Percentiles rank a stretch among this genome's conserved stretches.
phyloP scores from a whole-genome alignment of 2,888 invertebrate species.

The Terebella lapidaria region DNA sequence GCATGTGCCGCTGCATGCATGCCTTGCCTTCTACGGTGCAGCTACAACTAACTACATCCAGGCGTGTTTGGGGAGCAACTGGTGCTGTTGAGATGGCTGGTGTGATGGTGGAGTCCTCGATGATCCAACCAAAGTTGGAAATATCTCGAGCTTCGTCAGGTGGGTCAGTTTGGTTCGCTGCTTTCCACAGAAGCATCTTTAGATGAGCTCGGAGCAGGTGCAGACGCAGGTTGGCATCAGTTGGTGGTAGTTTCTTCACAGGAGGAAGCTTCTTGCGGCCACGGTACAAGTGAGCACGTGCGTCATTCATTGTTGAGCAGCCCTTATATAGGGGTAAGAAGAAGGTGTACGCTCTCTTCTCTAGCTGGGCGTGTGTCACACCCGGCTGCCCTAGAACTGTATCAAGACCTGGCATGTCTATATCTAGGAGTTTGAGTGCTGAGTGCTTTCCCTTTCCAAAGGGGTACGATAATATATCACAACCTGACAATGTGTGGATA shows the following conservation, averaged over 20 bases:
- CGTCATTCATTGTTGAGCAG: background rate
- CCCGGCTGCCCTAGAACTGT: background rate
- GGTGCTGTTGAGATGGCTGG: slow-evolving; percentile 3
- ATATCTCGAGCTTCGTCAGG: slow-evolving; percentile 10
- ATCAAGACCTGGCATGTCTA: too few relatives aligned
- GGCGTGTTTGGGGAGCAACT: slow-evolving; percentile 6
- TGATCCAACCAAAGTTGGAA: slow-evolving; percentile 7
- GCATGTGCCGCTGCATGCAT: slow-evolving; percentile 3
- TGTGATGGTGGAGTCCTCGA: slow-evolving; percentile 4
- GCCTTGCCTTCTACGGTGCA: slow-evolving; percentile 6
- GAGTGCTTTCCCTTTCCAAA: too few relatives aligned
- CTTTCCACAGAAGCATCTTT: slow-evolving; percentile 9
- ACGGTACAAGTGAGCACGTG: background rate
- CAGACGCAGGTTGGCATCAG: background rate
- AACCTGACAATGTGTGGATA: too few relatives aligned
- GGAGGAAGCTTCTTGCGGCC: background rate
- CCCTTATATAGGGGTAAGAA: background rate
- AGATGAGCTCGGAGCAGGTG: slow-evolving; percentile 5
- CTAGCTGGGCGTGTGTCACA: background rate
- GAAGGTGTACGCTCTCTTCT: background rate
- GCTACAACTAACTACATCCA: slow-evolving; percentile 6
- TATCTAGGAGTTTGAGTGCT: too few relatives aligned
- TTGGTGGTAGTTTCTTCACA: background rate
- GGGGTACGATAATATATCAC: too few relatives aligned
- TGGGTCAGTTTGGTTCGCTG: slow-evolving; percentile 8